Evolutionary conservation across 2,113 vertebrate genomes (phyloP).

Genomic region (Ranitomeya variabilis): DNA sequence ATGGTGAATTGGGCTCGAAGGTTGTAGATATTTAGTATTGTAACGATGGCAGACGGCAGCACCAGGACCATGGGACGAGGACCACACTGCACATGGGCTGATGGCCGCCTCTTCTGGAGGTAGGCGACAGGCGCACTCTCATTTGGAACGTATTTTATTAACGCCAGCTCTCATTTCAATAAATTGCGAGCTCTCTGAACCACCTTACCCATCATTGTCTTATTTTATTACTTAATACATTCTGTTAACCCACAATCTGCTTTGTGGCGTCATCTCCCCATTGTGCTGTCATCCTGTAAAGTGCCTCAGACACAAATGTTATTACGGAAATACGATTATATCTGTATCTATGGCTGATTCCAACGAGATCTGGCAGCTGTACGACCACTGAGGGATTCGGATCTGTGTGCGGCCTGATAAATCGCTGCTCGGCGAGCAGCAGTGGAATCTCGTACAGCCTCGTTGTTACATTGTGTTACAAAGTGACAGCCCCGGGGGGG

Average conservation of each 20-base stretch:
- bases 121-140: not conserved
- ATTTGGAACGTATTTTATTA: not conserved
- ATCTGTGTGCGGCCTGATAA: constrained; percentile 10
- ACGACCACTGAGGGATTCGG: constrained; percentile 10
- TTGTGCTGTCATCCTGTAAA: constrained; percentile 17
- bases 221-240: constrained; percentile 8
- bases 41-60: no score
- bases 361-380: constrained; percentile 25
- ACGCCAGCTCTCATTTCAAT: constrained; percentile 2
- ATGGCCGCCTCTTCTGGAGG: not conserved
- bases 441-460: not conserved
- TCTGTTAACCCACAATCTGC: constrained; percentile 14
- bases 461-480: not conserved
- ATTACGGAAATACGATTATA: constrained; percentile 25
- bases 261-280: constrained; percentile 7
- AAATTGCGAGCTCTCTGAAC: constrained; percentile 1
- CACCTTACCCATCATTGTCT: not conserved
- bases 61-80: not conserved
- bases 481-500: not conserved
- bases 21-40: not conserved
- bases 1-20: no score
- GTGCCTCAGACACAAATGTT: constrained; percentile 21
- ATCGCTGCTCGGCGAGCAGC: not conserved
- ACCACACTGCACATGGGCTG: not conserved
- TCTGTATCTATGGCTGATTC: constrained; percentile 22